A percentile compares a stretch with the other conserved stretches of the same genome.
Evolutionary conservation across 2,797 vertebrate species (phyloP).

Genomic region (Peromyscus attwateri): DNA sequence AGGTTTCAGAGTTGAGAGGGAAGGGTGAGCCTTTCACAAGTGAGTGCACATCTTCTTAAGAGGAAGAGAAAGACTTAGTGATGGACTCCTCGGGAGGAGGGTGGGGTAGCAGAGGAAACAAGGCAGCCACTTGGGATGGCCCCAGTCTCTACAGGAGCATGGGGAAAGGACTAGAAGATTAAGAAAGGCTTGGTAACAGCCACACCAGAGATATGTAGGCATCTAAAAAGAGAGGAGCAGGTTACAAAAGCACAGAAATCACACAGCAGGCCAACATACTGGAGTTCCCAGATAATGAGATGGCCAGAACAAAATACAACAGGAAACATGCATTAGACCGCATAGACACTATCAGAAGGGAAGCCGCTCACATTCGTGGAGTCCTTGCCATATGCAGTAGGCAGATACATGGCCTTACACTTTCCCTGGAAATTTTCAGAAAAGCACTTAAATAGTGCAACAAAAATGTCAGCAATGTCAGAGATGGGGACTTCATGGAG

Average conservation of each 20-base stretch:
- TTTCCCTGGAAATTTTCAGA: background rate
- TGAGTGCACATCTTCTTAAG: background rate
- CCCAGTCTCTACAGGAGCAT: background rate
- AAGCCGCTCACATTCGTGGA: background rate
- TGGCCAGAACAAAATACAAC: background rate
- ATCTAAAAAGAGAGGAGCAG: background rate
- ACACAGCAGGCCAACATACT: fast-evolving
- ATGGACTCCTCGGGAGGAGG: background rate
- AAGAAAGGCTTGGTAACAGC: background rate
- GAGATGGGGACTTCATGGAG: background rate
- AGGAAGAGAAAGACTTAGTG: background rate
- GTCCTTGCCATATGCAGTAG: background rate
- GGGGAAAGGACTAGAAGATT: background rate
- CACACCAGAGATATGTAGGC: background rate
- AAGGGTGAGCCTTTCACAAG: background rate
- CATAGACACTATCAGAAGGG: background rate
- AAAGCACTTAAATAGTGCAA: background rate
- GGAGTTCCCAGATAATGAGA: background rate
- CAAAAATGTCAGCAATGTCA: background rate
- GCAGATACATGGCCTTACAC: background rate
- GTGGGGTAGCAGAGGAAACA: fast-evolving
- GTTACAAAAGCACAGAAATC: background rate
- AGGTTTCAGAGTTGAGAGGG: too few relatives aligned
- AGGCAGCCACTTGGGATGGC: fast-evolving
- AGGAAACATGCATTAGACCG: background rate